Evolutionary conservation across 2,888 invertebrate species (phyloP).

Genomic region (Drosophila gaucha): DNA sequence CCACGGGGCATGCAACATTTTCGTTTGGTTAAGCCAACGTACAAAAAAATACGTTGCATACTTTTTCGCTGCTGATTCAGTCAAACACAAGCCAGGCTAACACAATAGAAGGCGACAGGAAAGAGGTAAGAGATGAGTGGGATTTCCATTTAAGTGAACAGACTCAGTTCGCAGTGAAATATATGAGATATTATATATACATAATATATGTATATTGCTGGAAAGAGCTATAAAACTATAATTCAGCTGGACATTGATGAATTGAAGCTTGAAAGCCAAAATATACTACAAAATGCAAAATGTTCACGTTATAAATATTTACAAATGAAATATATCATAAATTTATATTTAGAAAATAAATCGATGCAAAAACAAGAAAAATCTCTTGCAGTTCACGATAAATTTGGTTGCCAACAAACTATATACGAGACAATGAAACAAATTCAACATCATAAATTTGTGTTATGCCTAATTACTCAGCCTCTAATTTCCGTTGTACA

Average conservation of each 20-base stretch:
- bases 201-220: background rate
- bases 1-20: slow-evolving; percentile 40
- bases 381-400: background rate
- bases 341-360: background rate
- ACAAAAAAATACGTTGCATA: slow-evolving; percentile 19
- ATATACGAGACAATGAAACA: slow-evolving; percentile 8
- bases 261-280: background rate
- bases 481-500: slow-evolving; percentile 6
- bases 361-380: background rate
- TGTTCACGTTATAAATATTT: no score
- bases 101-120: slow-evolving; percentile 4
- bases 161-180: background rate
- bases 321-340: background rate
- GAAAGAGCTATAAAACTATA: no score
- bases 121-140: background rate
- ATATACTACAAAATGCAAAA: background rate
- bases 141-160: slow-evolving; percentile 13
- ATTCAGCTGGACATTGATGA: background rate
- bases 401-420: background rate
- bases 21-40: slow-evolving; percentile 27
- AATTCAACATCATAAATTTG: slow-evolving; percentile 33
- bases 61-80: slow-evolving; percentile 40
- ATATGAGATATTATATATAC: background rate
- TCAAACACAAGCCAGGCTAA: slow-evolving; percentile 19
- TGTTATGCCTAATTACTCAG: slow-evolving; percentile 27